A percentile compares a stretch with the other conserved stretches of the same genome.
Evolutionary conservation across 1,140 invertebrate genomes (phyloP).

Genomic region (Pachypeltis micranthus): DNA sequence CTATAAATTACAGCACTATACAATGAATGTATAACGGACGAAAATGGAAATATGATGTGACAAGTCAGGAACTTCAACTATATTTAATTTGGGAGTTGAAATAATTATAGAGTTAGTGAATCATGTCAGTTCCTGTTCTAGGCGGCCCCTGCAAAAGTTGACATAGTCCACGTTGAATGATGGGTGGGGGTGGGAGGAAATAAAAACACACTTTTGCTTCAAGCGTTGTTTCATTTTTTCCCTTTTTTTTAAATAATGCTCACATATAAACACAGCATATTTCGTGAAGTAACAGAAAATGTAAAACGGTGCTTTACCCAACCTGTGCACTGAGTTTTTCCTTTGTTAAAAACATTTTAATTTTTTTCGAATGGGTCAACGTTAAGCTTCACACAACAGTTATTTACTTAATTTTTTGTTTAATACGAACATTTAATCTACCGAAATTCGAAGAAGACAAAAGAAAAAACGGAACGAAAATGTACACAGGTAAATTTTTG

Average conservation of each 20-base stretch:
- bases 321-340: conserved; percentile 5
- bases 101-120: too few species aligned
- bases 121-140: too few species aligned
- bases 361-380: not conserved
- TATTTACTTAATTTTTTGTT: too few species aligned
- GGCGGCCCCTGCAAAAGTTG: too few species aligned
- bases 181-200: not conserved
- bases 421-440: conserved; percentile 10
- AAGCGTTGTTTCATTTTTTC: not conserved
- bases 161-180: too few species aligned
- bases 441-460: not conserved
- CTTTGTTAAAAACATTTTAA: not conserved
- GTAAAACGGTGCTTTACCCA: conserved; percentile 4
- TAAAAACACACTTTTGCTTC: not conserved
- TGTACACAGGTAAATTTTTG: not conserved
- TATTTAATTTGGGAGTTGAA: too few species aligned
- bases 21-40: too few species aligned
- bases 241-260: not conserved
- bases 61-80: too few species aligned
- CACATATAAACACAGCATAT: conserved; percentile 6
- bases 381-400: conserved; percentile 7
- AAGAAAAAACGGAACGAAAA: not conserved
- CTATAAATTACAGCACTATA: too few species aligned
- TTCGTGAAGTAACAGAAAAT: not conserved
- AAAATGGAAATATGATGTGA: too few species aligned